Evolutionary conservation across 1,140 invertebrate species (phyloP).

Genomic region (Pomacea maculata): DNA sequence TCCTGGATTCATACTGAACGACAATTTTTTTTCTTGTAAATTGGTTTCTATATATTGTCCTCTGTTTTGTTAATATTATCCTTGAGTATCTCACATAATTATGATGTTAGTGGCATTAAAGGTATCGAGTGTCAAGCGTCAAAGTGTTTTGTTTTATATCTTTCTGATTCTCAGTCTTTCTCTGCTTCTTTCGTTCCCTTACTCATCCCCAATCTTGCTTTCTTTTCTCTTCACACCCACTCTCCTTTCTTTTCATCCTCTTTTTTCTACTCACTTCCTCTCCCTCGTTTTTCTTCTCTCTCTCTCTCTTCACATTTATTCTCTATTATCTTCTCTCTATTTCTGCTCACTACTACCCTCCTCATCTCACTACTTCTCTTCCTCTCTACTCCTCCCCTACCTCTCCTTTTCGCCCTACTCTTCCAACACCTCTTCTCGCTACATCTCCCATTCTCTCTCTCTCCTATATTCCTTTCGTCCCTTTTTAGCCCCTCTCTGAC

Average conservation of each 20-base stretch:
- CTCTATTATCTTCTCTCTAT: not conserved
- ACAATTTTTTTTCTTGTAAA: too few relatives aligned
- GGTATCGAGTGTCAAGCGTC: too few relatives aligned
- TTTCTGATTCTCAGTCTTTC: not conserved
- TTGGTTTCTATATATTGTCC: too few relatives aligned
- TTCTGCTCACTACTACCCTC: not conserved
- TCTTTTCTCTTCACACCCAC: not conserved
- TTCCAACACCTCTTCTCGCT: not conserved
- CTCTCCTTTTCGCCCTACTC: not conserved
- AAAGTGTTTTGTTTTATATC: too few relatives aligned
- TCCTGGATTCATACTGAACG: too few relatives aligned
- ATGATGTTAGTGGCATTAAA: too few relatives aligned
- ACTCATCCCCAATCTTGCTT: too few relatives aligned
- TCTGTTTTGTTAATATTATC: too few relatives aligned
- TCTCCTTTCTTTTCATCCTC: not conserved
- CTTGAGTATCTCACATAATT: too few relatives aligned
- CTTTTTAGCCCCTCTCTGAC: not conserved
- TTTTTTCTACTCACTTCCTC: slow-evolving; percentile 1
- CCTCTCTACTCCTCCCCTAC: not conserved
- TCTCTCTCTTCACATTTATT: slow-evolving; percentile 17
- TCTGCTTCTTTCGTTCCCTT: not conserved
- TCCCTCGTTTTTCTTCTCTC: slow-evolving; percentile 26
- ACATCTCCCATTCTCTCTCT: not conserved
- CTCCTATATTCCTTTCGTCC: not conserved
- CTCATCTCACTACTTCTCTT: not conserved